Percentiles rank a stretch among this genome's conserved stretches.
Conservation (phyloP, 2,888 invertebrate species). For the Erpobdella octoculata region DNA sequence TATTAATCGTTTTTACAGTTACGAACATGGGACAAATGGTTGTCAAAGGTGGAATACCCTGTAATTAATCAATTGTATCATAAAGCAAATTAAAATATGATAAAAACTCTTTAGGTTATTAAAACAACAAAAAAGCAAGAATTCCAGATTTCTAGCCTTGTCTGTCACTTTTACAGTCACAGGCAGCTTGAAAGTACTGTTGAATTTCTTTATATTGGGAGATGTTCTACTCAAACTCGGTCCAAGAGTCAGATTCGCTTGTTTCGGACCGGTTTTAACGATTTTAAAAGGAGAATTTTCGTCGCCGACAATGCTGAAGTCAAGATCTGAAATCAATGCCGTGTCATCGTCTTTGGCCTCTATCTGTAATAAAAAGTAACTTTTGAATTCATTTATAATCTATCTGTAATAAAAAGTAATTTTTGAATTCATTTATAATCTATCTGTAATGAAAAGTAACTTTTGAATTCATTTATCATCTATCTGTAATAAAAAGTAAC, state of each 20-base stretch:
- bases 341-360: conserved; percentile 34
- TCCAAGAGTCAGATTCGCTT: conserved; percentile 26
- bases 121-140: not conserved
- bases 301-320: conserved; percentile 19
- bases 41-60: conserved; percentile 88
- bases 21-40: conserved; percentile 84
- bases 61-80: not conserved
- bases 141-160: conserved; percentile 72
- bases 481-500: not conserved
- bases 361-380: conserved; percentile 27
- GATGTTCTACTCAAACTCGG: conserved; percentile 23
- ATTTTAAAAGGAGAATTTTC: conserved; percentile 14
- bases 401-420: not conserved
- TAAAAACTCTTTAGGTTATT: not conserved
- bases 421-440: too few relatives aligned
- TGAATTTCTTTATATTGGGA: conserved; percentile 21
- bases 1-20: conserved; percentile 45
- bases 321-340: conserved; percentile 33
- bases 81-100: not conserved
- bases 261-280: not conserved
- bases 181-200: conserved; percentile 25
- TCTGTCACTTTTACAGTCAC: conserved; percentile 72
- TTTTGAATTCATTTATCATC: not conserved
- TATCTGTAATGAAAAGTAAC: too few relatives aligned
- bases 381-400: not conserved